Evolutionary conservation across 2,113 vertebrate species (phyloP).

Genomic region (Notechis scutatus): DNA sequence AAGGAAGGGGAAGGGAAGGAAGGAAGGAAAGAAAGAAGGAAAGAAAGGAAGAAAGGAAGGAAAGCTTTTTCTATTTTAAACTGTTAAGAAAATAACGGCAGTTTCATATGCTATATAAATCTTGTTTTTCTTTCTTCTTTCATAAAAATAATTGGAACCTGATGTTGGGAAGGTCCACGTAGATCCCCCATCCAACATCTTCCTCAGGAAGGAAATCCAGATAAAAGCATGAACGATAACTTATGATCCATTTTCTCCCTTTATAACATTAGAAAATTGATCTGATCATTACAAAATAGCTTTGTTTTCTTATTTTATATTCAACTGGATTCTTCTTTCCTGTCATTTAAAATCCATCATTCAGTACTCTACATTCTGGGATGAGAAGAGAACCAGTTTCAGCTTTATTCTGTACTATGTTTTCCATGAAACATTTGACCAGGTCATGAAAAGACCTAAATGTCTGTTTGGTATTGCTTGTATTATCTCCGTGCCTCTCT

Average conservation of each 20-base stretch:
- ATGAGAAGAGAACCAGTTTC: background rate
- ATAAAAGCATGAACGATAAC: background rate
- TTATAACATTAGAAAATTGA: background rate
- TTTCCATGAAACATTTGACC: background rate
- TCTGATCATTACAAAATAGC: background rate
- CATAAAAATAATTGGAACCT: background rate
- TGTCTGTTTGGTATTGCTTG: background rate
- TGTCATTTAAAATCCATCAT: background rate
- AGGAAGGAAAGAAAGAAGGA: no score
- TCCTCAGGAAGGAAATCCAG: background rate
- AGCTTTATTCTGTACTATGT: background rate
- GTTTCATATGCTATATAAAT: background rate
- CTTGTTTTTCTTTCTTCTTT: background rate
- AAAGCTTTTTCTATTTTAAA: background rate
- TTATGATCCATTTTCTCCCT: background rate
- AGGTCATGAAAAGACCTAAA: background rate
- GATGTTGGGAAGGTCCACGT: background rate
- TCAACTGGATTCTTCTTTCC: background rate
- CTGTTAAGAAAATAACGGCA: background rate
- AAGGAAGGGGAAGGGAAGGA: no score
- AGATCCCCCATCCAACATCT: background rate
- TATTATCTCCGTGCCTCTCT: background rate
- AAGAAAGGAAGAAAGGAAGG: no score
- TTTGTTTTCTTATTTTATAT: background rate
- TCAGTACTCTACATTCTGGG: background rate